Base-by-base conservation (phyloP, 2,888 invertebrate species). In the Apodemia zela region DNA sequence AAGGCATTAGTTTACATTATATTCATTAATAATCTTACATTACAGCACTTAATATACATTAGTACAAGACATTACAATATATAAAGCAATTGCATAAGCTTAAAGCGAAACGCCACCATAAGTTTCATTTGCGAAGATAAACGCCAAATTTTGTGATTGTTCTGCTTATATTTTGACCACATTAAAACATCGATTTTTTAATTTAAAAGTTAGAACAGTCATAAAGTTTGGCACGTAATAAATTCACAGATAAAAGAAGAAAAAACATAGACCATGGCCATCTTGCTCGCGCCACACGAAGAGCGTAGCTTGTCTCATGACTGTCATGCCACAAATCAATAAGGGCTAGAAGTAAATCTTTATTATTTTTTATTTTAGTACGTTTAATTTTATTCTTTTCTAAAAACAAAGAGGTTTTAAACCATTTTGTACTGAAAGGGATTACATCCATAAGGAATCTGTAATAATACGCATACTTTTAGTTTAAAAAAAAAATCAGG, bases 201-300 rank as follows among this genome's bases (percentile, higher is more conserved):
- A 7, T 54, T 54, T 33, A 33, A 8, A 33, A 33, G 33, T 33
- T 7, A 54, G 54, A 54, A 54, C 25, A 29, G 54, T 54, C 54
- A 54, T 13, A 21, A 25, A 25, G 11, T 54, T 54, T 54, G 54
- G 11, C 67, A 66, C 65, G 79, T 82, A 81, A 79, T 81, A 74
- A 72, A 65, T 69, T 68, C 59, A 72, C 65, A 82, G 72, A 83
- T 73, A 84, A 71, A 81, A 79, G 81, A 75, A 83, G 77, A 79
- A 77, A 80, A 76, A 73, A 75, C 72, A 75, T 77, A 82, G 84
- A 84, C 82, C 84, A 82, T 81, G 89, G 89, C 90, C 89, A 91
- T 87, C 89, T 90, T 91, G 90, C 90, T 89, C 86, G 81, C 85
- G 81, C 86, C 87, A 83, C 86, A 80, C 78, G 76, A 72, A 71